Conservation (phyloP, 2,113 vertebrate genomes). For the Pterocles gutturalis region DNA sequence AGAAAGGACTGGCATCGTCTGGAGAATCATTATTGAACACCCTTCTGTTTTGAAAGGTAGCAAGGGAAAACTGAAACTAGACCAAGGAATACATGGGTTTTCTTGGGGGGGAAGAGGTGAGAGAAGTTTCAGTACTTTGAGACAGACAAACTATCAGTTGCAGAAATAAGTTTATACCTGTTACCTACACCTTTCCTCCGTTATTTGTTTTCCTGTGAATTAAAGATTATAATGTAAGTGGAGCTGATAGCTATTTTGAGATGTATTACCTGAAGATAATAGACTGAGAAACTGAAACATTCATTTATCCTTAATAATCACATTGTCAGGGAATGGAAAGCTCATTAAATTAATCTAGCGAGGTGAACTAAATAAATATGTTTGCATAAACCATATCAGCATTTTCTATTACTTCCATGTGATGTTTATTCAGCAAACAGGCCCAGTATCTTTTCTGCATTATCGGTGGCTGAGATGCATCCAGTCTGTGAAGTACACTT, state of each 20-base stretch:
- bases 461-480: conserved; percentile 11
- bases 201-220: neutral
- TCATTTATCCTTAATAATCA: neutral
- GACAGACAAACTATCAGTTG: neutral
- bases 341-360: neutral
- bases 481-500: neutral
- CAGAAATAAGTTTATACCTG: neutral
- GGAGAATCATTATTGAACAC: neutral
- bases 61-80: neutral
- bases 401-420: conserved; percentile 53
- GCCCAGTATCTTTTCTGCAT: conserved; percentile 12
- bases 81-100: neutral
- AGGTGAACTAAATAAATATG: neutral
- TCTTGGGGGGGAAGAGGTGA: neutral
- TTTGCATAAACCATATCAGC: conserved; percentile 25
- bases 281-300: neutral
- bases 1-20: neutral
- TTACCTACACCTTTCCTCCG: neutral
- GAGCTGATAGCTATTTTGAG: neutral
- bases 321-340: neutral
- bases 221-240: neutral
- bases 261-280: neutral
- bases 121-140: neutral
- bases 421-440: conserved; percentile 56
- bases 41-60: neutral